Conservation (phyloP, 2,797 vertebrate genomes). For the Coendou prehensilis region DNA sequence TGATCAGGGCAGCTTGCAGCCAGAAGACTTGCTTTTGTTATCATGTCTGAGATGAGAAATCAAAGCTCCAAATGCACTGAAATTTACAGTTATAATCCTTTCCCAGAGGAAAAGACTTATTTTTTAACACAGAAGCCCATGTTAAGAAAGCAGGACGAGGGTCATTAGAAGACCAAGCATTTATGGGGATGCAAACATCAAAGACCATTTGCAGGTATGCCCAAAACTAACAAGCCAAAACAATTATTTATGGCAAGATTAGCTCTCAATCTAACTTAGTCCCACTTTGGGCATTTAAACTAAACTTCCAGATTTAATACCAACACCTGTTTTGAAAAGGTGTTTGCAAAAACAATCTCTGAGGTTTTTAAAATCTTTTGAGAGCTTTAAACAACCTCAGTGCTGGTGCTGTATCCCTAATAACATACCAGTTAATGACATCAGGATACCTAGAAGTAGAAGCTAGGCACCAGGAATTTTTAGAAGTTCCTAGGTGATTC, state of each 20-base stretch:
- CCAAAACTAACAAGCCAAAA: constrained; percentile 28
- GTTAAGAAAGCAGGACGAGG: background rate
- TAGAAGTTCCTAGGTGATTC: background rate
- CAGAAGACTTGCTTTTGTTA: background rate
- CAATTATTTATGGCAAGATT: constrained; percentile 26
- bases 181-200: background rate
- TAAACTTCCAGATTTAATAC: constrained; percentile 47
- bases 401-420: background rate
- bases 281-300: background rate
- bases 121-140: background rate
- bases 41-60: background rate
- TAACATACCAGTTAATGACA: background rate
- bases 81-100: background rate
- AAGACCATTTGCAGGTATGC: background rate
- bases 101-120: background rate
- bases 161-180: background rate
- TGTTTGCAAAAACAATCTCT: constrained; percentile 6
- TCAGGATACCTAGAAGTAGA: background rate
- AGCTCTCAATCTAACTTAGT: constrained; percentile 12
- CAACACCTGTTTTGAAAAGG: constrained; percentile 49
- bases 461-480: background rate
- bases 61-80: background rate
- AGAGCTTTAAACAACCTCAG: background rate
- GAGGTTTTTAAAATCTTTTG: constrained; percentile 1
- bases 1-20: background rate